A percentile compares a stretch with the other conserved stretches of the same genome.
Conservation (phyloP, 2,113 vertebrate species). For the Hiodon alosoides region DNA sequence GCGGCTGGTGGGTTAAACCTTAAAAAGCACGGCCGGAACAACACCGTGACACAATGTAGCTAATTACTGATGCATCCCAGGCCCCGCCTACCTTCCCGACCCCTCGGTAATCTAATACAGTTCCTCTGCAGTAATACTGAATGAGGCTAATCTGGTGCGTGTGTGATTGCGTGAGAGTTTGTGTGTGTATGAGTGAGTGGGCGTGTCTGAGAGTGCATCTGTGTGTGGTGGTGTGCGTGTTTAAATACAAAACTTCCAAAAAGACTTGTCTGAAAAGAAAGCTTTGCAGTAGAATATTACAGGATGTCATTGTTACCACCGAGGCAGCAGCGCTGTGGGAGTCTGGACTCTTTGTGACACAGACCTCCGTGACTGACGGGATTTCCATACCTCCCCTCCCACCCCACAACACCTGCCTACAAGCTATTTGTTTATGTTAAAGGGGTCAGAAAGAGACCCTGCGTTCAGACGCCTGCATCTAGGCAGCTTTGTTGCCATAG, state of each 20-base stretch:
- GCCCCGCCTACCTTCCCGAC: neutral
- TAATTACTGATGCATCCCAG: neutral
- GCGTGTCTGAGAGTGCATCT: no score
- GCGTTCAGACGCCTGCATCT: constrained; percentile 78
- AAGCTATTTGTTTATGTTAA: constrained; percentile 83
- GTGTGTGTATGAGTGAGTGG: no score
- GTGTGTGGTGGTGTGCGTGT: no score
- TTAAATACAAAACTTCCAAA: no score
- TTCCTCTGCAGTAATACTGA: neutral
- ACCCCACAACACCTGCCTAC: constrained; percentile 70
- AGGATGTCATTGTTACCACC: neutral
- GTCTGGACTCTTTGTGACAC: neutral
- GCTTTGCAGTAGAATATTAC: neutral
- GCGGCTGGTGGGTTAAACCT: neutral
- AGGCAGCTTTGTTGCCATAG: constrained; percentile 78
- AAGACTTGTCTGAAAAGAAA: no score
- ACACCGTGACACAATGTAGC: neutral
- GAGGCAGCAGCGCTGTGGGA: neutral
- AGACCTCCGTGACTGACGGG: constrained; percentile 66
- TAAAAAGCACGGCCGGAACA: neutral
- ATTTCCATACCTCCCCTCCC: constrained; percentile 78
- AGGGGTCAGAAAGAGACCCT: constrained; percentile 64
- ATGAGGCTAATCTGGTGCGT: neutral
- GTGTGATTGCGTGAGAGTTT: neutral
- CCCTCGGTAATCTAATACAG: neutral